phyloP scores from a whole-genome alignment of 2,888 invertebrate genomes.

The Mylabris sibirica region DNA sequence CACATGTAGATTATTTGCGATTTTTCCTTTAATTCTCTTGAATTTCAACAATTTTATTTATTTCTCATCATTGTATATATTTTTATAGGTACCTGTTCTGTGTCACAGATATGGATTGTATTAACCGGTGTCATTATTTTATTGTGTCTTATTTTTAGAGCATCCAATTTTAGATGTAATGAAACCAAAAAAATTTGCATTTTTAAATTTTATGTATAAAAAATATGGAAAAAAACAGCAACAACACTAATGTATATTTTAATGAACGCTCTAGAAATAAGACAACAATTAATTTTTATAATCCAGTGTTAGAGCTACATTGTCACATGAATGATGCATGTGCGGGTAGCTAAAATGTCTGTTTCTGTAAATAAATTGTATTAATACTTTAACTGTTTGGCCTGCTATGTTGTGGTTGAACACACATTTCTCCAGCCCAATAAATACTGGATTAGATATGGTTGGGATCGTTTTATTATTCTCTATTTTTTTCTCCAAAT shows the following conservation, averaged over 20 bases:
- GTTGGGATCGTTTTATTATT: neutral
- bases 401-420: constrained; percentile 62
- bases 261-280: constrained; percentile 23
- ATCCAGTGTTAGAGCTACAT: constrained; percentile 58
- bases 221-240: no score
- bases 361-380: constrained; percentile 59
- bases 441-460: constrained; percentile 60
- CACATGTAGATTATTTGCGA: neutral
- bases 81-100: constrained; percentile 62
- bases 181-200: no score
- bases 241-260: no score
- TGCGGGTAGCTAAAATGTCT: constrained; percentile 56
- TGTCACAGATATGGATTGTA: constrained; percentile 56
- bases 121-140: constrained; percentile 53
- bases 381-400: constrained; percentile 58
- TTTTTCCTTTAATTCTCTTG: constrained; percentile 32
- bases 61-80: constrained; percentile 49
- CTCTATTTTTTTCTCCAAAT: no score
- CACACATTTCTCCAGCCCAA: constrained; percentile 56
- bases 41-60: constrained; percentile 33
- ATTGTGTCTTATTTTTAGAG: constrained; percentile 37
- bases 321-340: constrained; percentile 53
- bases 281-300: constrained; percentile 39
- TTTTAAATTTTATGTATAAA: no score
- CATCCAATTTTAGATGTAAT: no score